Evolutionary conservation across 2,113 vertebrate species (phyloP), one percentile per base, ranked within the genome.

Genomic region (Sisor rabdophorus): DNA sequence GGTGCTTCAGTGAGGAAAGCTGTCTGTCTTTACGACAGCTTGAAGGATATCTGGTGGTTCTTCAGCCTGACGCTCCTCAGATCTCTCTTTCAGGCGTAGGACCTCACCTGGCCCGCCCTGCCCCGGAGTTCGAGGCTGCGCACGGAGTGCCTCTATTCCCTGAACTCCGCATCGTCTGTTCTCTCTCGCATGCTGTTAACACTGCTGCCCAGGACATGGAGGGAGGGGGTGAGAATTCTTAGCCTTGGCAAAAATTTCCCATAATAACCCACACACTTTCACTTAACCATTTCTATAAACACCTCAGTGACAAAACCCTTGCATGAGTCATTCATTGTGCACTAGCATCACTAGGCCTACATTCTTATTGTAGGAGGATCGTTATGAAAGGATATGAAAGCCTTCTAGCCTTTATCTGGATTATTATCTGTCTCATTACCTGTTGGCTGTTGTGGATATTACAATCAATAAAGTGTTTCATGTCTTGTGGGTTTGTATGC

Each of bases 1-100:
- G 97, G 87, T 99, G 97, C 86, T 97, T 96, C 91, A 98, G 93
- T 7, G 97, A 98, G 84, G 97, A 98, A 85, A 95, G 95, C 82
- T 99, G 97, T 52, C 91, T 98, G 79, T 94, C 96, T 60, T 94
- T 98, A 74, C 95, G 94, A 1, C 94, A 95, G 79, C 91, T 98
- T 77, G 96, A 98, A 81, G 97, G 95, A 55, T 98, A 97, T 2
- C 93, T 99, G 84, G 95, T 98, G 83, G 97, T 99, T 36, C 94
- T 99, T 11, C 96, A 97, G 88, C 96, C 97, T 0, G 97, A 99
- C 2, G 97, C 95, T 20, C 97, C 97, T 20, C 97, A 97, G 88
- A 98, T 99, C 86, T 92, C 94, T 15, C 86, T 99, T 59, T 95
- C 93, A 1, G 96, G 97, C 36, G 95, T 90, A 3, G 89, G 94